Evolutionary conservation across 1,140 invertebrate species (phyloP).

Genomic region (Nasonia longicornis): DNA sequence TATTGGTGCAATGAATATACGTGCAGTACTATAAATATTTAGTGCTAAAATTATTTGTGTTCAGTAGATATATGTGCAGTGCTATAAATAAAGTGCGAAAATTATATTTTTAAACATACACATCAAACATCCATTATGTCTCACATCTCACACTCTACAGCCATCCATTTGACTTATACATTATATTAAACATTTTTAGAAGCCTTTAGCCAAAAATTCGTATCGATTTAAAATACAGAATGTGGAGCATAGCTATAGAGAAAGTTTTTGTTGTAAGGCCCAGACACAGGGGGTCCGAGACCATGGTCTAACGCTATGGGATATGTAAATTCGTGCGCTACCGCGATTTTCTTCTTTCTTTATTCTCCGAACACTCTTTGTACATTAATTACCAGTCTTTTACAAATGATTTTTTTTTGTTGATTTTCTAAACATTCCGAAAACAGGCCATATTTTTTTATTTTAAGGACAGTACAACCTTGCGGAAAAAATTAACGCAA

Average conservation of each 20-base stretch:
- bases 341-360: constrained; percentile 26
- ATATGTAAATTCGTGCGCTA: constrained; percentile 52
- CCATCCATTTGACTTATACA: not conserved
- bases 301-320: constrained; percentile 46
- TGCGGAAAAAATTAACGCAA: not conserved
- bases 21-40: not conserved
- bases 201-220: not conserved
- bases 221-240: not conserved
- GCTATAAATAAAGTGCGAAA: not conserved
- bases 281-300: not conserved
- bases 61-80: not conserved
- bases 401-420: not conserved
- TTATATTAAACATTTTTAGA: not conserved
- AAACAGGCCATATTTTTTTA: not conserved
- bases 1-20: not conserved
- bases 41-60: not conserved
- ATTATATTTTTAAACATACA: not conserved
- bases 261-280: not conserved
- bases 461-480: not conserved
- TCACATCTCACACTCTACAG: not conserved
- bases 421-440: not conserved
- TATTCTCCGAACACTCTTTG: constrained; percentile 9
- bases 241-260: constrained; percentile 4
- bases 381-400: constrained; percentile 1
- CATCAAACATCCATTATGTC: not conserved